Evolutionary conservation across 92 coral and sea anemone species (phyloP).

Genomic region (Heliopora coerulea): DNA sequence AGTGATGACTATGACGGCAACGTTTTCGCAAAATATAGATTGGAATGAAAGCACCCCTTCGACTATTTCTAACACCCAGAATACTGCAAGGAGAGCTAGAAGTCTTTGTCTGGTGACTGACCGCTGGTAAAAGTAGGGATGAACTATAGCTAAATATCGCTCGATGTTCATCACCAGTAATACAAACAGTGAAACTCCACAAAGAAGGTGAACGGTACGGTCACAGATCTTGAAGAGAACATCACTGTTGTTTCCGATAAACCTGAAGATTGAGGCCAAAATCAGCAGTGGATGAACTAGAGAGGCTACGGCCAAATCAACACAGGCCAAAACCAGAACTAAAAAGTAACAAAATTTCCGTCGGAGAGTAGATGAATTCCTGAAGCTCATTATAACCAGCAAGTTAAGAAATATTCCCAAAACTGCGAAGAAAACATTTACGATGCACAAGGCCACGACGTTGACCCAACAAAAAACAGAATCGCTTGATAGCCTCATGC

Average conservation of each 20-base stretch:
- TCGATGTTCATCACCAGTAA: conserved; percentile 27
- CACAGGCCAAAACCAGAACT: conserved; percentile 12
- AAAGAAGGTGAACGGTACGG: not conserved
- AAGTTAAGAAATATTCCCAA: conserved; percentile 15
- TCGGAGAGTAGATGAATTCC: conserved; percentile 6
- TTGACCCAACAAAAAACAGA: not conserved
- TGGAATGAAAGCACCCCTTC: not conserved
- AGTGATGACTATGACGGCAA: not conserved
- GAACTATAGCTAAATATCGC: conserved; percentile 27
- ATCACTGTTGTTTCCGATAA: not conserved
- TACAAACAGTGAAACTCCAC: conserved; percentile 15
- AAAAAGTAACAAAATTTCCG: conserved; percentile 6
- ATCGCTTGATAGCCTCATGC: not conserved
- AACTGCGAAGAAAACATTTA: conserved; percentile 14
- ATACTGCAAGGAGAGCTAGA: not conserved
- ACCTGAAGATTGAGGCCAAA: not conserved
- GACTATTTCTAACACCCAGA: not conserved
- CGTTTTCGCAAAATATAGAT: too few relatives aligned
- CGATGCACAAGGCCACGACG: not conserved
- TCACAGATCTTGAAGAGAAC: not conserved
- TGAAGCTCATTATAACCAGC: conserved; percentile 21
- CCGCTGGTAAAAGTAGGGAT: conserved; percentile 10
- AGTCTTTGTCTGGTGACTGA: conserved; percentile 19
- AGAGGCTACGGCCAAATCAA: conserved; percentile 5
- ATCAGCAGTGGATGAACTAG: conserved; percentile 14